Percentiles rank a stretch among this genome's conserved stretches.
Conservation (phyloP, 2,113 vertebrate species). For the Elgaria multicarinata region DNA sequence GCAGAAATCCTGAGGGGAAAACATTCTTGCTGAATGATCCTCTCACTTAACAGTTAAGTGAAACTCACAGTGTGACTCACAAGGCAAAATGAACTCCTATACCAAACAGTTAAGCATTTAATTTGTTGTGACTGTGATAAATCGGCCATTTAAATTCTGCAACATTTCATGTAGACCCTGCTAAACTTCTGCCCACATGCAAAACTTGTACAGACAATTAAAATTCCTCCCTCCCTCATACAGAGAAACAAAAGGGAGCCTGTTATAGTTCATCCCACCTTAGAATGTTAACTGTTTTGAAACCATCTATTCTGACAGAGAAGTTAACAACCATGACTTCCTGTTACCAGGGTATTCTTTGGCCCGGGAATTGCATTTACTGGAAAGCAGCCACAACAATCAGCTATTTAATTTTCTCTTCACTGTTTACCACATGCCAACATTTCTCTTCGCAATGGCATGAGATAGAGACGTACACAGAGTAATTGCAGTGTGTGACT, state of each 20-base stretch:
- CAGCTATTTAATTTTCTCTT: conserved; percentile 2
- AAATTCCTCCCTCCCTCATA: fast-evolving
- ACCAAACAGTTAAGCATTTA: not conserved
- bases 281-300: not conserved
- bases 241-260: not conserved
- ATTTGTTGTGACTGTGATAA: not conserved
- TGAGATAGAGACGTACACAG: not conserved
- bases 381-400: not conserved
- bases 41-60: not conserved
- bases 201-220: conserved; percentile 8
- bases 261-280: not conserved
- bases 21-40: not conserved
- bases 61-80: not conserved
- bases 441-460: conserved; percentile 7
- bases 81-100: not conserved
- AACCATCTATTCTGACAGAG: not conserved
- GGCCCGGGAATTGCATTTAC: not conserved
- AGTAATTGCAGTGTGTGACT: not conserved
- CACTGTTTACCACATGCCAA: conserved; percentile 1
- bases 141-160: not conserved
- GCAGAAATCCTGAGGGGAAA: not conserved
- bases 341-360: not conserved
- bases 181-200: fast-evolving
- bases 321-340: conserved; percentile 10
- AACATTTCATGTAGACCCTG: not conserved